Conservation (phyloP, 1,140 invertebrate species). For the Heliconius eleuchia region DNA sequence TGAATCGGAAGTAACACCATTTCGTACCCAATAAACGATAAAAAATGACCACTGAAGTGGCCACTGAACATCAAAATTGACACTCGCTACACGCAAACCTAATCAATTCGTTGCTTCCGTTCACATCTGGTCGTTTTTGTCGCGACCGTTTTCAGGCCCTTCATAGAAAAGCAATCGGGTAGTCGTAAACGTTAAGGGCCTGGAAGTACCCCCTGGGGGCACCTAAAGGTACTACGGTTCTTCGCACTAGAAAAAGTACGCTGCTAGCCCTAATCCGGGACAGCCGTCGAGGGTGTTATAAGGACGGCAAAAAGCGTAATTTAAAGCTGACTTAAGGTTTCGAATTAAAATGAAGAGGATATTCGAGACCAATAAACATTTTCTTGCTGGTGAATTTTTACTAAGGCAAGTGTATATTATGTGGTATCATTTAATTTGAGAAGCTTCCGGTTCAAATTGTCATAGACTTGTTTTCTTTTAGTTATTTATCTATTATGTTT, state of each 20-base stretch:
- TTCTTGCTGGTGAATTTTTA: conserved; percentile 30
- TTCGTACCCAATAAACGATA: conserved; percentile 15
- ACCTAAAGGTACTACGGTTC: conserved; percentile 69
- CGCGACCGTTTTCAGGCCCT: conserved; percentile 68
- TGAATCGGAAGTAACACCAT: conserved; percentile 13
- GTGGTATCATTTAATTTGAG: conserved; percentile 1
- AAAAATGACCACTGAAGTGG: conserved; percentile 36
- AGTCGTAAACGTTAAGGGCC: conserved; percentile 81
- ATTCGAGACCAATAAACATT: conserved; percentile 34
- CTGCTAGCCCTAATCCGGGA: conserved; percentile 67
- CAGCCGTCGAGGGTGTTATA: conserved; percentile 71
- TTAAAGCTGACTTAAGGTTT: conserved; percentile 79
- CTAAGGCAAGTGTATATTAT: conserved; percentile 12
- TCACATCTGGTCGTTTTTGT: conserved; percentile 71
- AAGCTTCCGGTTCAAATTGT: not conserved
- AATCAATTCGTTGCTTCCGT: conserved; percentile 60
- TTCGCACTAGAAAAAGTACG: conserved; percentile 75
- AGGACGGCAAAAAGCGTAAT: conserved; percentile 77
- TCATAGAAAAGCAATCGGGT: conserved; percentile 82
- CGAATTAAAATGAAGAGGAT: conserved; percentile 75
- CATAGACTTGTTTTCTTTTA: not conserved
- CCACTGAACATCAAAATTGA: conserved; percentile 44
- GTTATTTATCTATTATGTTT: too few species aligned
- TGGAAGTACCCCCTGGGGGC: conserved; percentile 72
- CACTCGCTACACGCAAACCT: conserved; percentile 45